Conservation (phyloP, 2,113 vertebrate species). For the Pantherophis guttatus region DNA sequence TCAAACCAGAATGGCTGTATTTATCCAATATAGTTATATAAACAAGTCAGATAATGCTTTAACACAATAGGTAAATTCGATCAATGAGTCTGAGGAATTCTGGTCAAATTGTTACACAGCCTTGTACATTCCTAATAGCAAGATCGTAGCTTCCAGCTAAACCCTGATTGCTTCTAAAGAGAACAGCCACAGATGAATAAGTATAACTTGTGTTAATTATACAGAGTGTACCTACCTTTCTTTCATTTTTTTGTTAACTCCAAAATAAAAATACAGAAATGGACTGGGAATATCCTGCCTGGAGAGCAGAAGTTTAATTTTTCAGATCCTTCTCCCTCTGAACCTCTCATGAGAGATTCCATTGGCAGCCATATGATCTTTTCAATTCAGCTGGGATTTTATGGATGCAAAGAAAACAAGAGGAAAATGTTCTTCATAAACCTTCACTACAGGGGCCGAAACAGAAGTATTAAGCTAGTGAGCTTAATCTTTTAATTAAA, state of each 20-base stretch:
- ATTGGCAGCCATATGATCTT: neutral
- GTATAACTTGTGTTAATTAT: neutral
- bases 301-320: neutral
- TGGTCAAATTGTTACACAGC: neutral
- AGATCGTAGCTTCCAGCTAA: neutral
- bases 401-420: neutral
- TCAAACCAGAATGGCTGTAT: neutral
- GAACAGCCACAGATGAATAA: neutral
- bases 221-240: neutral
- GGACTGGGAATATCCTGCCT: neutral
- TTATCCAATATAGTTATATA: neutral
- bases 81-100: neutral
- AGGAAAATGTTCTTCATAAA: neutral
- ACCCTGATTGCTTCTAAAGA: neutral
- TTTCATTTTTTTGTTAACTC: neutral
- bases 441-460: neutral
- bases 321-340: neutral
- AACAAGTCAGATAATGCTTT: neutral
- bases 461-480: conserved; percentile 31
- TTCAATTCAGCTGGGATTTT: neutral
- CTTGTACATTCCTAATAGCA: neutral
- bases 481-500: conserved; percentile 40
- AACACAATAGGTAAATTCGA: neutral
- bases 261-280: neutral
- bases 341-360: neutral